Base-by-base conservation (phyloP, 2,113 vertebrate species). In the Astatoreochromis straeleni region DNA sequence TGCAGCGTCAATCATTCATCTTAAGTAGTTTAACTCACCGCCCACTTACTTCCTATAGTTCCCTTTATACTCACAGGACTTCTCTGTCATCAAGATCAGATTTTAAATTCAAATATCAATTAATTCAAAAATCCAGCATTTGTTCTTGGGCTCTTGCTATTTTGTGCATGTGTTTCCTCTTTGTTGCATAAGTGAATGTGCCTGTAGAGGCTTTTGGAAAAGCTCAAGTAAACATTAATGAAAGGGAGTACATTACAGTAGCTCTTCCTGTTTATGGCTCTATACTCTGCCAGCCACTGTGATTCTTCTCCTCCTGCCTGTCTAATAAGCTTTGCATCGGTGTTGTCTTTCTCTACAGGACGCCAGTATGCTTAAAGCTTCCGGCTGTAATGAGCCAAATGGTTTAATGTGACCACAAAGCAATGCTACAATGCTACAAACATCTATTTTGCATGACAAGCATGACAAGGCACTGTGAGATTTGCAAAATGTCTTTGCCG, bases 211-310 rank as follows among this genome's bases (percentile, higher is more conserved):
- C 88, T 70, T 35, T 47, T 83, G 53, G 53, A 86, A 84, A 86
- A 88, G 49, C 33, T 29, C 29, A 19, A 26, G 82, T 85, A 11
- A 33, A 79, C 35, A n/a, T 85, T 87, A 89, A 93, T 80, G 53
- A 88, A 78, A 83, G 75, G 33, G 68, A 92, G 87, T 87, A 68
- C 92, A 93, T 93, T 86, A 70, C 63, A 40, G 5, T 12, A 86
- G 88, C 51, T 54, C 90, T 91, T 91, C 85, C 87, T 90, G 91
- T 95, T 93, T 85, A 86, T 84, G 70, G 57, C 73, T 55, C 45
- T 13, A 26, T 40, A 49, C 68, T 86, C 19, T 40, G 49, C 42
- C 86, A 85, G 54, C 51, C 63, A 60, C 81, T 86, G 47, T 38
- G 73, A 51, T 78, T 82, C 82, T 33, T 49, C 87, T 82, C 57